Evolutionary conservation across 2,113 vertebrate species (phyloP), one percentile per base, ranked within the genome.

Genomic region (Syngnathus floridae): DNA sequence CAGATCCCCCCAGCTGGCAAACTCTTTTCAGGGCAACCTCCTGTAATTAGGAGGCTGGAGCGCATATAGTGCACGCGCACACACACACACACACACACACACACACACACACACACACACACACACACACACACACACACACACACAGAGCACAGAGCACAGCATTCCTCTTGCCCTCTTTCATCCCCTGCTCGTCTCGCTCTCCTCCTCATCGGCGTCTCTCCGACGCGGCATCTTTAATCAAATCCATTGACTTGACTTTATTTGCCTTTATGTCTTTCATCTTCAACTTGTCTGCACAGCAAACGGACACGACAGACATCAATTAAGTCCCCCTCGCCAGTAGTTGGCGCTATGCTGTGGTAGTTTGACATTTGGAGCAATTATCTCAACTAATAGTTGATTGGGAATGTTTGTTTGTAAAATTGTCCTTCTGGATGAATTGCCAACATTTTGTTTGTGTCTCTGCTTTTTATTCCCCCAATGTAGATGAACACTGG

Each of bases 1-100:
- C 82, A 87, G 82, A 90, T 86, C 89, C 85, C 84, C 90, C 91
- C 90, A 84, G 91, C 84, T 88, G 85, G 87, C 90, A 90, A 92
- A 88, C 92, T 92, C 93, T 93, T 94, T 94, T 94, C 92, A 93
- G 91, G 90, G 91, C 91, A 88, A 91, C 91, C 90, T 92, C 88
- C 76, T 83, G 91, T 94, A 94, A 94, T 95, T 94, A 93, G 91
- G 91, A 90, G 92, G 92, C 92, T 89, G 92, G 91, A 90, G 92
- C 92, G 88, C 87, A 60, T 60, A 60, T 56, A 31, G 54, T 4
- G 26, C 54, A 6, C 26, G 35, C 52, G 2, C 22, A 14, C 22
- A 31, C 22, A 54, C 51, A 13, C 21, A 54, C 51, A 12, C 51
- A 31, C 45, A 7, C 45, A 48, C 43, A 45, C 43, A 45, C 43